Percentiles rank a stretch among this genome's conserved stretches.
Evolutionary conservation across 2,888 invertebrate species (phyloP).

Genomic region (Epicampocera succincta): DNA sequence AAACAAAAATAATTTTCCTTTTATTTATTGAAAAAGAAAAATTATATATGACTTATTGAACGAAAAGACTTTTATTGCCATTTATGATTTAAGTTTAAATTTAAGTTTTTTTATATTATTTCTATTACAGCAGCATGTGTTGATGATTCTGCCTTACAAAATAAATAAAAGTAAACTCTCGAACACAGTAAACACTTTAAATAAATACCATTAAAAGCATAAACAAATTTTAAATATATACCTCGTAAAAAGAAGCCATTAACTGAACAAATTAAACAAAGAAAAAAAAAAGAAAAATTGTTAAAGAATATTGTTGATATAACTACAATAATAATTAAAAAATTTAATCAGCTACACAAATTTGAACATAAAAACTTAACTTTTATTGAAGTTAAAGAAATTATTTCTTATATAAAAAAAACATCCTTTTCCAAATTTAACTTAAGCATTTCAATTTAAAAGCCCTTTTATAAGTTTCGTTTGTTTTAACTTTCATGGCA

Average conservation of each 20-base stretch:
- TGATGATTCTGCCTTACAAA: conserved; percentile 47
- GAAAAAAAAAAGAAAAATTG: conserved; percentile 33
- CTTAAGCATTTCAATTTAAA: not conserved
- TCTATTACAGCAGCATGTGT: conserved; percentile 7
- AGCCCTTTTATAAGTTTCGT: not conserved
- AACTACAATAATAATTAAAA: conserved; percentile 13
- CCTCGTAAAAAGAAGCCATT: conserved; percentile 63
- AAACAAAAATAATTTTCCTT: conserved; percentile 29
- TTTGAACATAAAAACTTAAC: too few relatives aligned
- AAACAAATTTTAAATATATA: conserved; percentile 56
- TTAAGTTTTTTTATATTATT: conserved; percentile 41
- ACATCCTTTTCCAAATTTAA: too few relatives aligned
- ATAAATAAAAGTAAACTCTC: conserved; percentile 20
- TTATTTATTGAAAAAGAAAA: conserved; percentile 24
- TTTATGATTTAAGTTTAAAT: conserved; percentile 58
- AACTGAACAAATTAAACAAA: conserved; percentile 3
- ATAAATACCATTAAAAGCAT: conserved; percentile 43
- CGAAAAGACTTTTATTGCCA: conserved; percentile 71
- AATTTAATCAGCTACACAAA: not conserved
- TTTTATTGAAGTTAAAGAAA: too few relatives aligned
- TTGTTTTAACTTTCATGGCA: not conserved
- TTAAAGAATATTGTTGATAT: conserved; percentile 43
- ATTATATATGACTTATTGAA: conserved; percentile 64
- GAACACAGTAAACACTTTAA: conserved; percentile 34
- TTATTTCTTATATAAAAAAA: too few relatives aligned